Conservation (phyloP, 2,888 invertebrate species). For the Auanema freiburgensis region DNA sequence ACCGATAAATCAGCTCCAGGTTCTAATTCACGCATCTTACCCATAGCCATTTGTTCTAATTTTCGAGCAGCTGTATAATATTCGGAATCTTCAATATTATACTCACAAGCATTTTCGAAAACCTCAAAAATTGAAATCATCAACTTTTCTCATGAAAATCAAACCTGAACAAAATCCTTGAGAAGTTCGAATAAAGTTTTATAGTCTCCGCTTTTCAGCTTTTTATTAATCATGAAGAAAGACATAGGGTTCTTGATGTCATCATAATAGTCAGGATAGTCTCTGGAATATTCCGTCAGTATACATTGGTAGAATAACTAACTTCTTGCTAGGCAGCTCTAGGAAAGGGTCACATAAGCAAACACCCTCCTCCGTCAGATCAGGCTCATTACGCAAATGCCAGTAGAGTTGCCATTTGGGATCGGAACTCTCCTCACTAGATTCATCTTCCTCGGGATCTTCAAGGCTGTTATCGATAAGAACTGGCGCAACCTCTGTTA, state of each 20-base stretch:
- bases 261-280: conserved; percentile 93
- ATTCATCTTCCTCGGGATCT: conserved; percentile 72
- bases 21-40: conserved; percentile 41
- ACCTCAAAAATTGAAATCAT: conserved; percentile 68
- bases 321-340: conserved; percentile 78
- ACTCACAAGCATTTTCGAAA: conserved; percentile 93
- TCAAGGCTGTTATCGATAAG: conserved; percentile 62
- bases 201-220: conserved; percentile 65
- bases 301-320: not conserved
- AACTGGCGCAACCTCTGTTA: conserved; percentile 34
- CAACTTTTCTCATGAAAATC: not conserved
- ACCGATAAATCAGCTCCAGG: conserved; percentile 33
- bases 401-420: conserved; percentile 85
- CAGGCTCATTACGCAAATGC: conserved; percentile 68
- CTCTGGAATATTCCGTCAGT: not conserved
- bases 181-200: conserved; percentile 82
- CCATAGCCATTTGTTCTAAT: conserved; percentile 66
- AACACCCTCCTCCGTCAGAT: conserved; percentile 64
- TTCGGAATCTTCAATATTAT: conserved; percentile 80
- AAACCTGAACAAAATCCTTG: conserved; percentile 71
- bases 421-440: conserved; percentile 63
- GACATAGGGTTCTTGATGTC: conserved; percentile 95
- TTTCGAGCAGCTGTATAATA: conserved; percentile 83
- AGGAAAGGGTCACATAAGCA: conserved; percentile 88
- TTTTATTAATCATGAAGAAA: conserved; percentile 79